phyloP scores from a whole-genome alignment of 2,797 vertebrate species.

The Parambassis ranga region DNA sequence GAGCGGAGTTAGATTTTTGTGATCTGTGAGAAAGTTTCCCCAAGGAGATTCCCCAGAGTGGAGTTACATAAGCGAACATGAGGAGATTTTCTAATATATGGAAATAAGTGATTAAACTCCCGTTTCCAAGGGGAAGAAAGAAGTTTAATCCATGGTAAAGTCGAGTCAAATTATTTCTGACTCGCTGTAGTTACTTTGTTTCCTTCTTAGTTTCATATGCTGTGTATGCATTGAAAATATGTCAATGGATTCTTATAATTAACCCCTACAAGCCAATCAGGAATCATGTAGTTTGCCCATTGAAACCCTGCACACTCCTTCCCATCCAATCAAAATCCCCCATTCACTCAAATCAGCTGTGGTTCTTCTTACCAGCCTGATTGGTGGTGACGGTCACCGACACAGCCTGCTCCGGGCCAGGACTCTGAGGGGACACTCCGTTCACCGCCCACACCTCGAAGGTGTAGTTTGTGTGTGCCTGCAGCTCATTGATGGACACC shows the following conservation, averaged over 20 bases:
- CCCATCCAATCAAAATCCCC: not conserved
- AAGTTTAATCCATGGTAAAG: not conserved
- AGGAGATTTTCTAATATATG: not conserved
- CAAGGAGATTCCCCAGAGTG: too few relatives aligned
- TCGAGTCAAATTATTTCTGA: too few relatives aligned
- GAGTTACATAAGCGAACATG: not conserved
- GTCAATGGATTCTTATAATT: not conserved
- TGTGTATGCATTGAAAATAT: not conserved
- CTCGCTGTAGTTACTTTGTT: not conserved
- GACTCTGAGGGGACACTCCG: constrained; percentile 93
- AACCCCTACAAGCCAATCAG: not conserved
- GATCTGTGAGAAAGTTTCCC: not conserved
- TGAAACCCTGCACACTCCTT: not conserved
- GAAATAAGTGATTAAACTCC: not conserved
- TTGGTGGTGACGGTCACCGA: constrained; percentile 97
- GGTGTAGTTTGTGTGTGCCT: constrained; percentile 98
- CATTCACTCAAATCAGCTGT: not conserved
- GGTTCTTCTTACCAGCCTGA: constrained; percentile 88
- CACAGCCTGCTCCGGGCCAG: constrained; percentile 90
- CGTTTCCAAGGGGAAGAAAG: not conserved
- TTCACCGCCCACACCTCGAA: constrained; percentile 97
- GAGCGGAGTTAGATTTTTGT: not conserved
- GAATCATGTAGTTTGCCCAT: too few relatives aligned
- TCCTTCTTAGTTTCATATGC: too few relatives aligned
- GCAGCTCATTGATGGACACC: constrained; percentile 94